A percentile compares a stretch with the other conserved stretches of the same genome.
Conservation (phyloP, 1,140 invertebrate genomes). For the Panagrolaimus sp. region DNA sequence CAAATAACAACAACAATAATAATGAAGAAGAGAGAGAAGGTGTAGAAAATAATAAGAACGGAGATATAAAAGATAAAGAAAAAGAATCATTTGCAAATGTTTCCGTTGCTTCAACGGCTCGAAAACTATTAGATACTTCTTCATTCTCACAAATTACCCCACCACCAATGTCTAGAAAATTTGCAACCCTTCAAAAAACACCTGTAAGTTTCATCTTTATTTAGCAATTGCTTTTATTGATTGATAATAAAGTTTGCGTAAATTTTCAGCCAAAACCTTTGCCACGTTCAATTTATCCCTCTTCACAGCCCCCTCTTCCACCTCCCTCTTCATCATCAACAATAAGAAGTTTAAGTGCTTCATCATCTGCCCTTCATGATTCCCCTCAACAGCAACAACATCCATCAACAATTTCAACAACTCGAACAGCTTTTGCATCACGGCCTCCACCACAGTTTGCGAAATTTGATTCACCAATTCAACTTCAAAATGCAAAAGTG, state of each 20-base stretch:
- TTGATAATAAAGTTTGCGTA: no score
- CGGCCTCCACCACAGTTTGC: background rate
- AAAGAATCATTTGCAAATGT: background rate
- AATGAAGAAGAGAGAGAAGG: no score
- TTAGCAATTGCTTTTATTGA: no score
- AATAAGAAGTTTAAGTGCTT: background rate
- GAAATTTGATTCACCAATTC: constrained; percentile 8
- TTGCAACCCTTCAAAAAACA: constrained; percentile 2
- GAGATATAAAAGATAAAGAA: background rate
- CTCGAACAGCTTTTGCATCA: background rate
- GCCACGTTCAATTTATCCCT: background rate
- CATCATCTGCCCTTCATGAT: background rate
- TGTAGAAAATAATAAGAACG: no score
- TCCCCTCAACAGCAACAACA: background rate
- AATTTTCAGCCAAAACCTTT: background rate
- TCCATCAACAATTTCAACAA: background rate
- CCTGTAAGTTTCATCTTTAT: background rate
- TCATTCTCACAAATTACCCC: background rate
- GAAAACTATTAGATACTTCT: background rate
- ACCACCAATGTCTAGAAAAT: background rate
- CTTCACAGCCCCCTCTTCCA: no score
- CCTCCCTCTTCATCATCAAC: background rate
- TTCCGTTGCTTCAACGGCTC: background rate
- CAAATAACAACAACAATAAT: no score
- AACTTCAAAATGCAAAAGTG: constrained; percentile 10